A percentile compares a stretch with the other conserved stretches of the same genome.
phyloP scores from a whole-genome alignment of 2,113 vertebrate species.

The Orycteropus afer region DNA sequence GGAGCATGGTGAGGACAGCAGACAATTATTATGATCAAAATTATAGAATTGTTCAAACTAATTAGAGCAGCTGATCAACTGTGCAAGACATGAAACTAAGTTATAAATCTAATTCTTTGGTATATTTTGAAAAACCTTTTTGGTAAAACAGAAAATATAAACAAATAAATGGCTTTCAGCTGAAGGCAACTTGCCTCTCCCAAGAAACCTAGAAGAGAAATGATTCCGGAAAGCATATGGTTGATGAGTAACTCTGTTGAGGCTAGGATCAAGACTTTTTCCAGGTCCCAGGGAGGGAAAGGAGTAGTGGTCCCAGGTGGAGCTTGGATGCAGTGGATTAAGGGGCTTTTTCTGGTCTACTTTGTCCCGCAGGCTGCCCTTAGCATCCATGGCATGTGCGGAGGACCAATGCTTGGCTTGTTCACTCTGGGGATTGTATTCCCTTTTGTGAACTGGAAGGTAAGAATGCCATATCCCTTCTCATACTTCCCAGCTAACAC shows the following conservation, averaged over 20 bases:
- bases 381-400: constrained; percentile 93
- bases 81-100: background rate
- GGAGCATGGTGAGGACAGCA: background rate
- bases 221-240: background rate
- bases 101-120: background rate
- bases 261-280: background rate
- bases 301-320: no score
- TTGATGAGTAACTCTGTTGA: background rate
- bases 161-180: background rate
- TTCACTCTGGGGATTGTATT: constrained; percentile 92
- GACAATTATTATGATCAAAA: background rate
- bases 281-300: background rate
- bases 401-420: constrained; percentile 92
- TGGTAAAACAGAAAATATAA: constrained; percentile 1
- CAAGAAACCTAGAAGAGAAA: background rate
- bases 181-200: background rate
- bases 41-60: background rate
- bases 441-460: constrained; percentile 92
- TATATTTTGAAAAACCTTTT: background rate
- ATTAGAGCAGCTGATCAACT: background rate
- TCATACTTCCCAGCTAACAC: background rate
- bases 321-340: background rate
- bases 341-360: background rate
- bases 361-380: constrained; percentile 88
- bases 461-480: constrained; percentile 66